Evolutionary conservation across 1,140 invertebrate species (phyloP), one percentile per base, ranked within the genome.

Genomic region (Pollicipes pollicipes): DNA sequence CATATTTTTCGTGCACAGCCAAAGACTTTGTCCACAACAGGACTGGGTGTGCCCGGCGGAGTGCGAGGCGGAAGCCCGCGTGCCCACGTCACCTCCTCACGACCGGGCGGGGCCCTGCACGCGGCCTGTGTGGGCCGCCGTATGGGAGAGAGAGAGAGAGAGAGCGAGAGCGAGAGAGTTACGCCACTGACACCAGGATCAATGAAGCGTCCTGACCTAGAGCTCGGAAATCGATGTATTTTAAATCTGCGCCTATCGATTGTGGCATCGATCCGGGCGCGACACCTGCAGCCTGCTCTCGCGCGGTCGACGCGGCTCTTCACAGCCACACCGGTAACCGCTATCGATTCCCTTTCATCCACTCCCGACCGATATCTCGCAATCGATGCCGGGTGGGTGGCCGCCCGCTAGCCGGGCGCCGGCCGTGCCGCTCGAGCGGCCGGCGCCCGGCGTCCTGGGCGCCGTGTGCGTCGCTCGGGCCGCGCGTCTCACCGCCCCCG

Each of bases 221-320:
- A 58, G 45, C 45, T 58, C 10, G 45, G 45, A 58, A 58, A 58
- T 58, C 45, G 45, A 58, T 58, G 45, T 58, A 58, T 58, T 58
- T 58, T 58, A 58, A 58, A 58, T 58, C 45, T 58, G 45, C 45
- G 45, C 45, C 45, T 58, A 58, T 58, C 45, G 45, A 58, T 58
- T 58, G 45, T 21, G 2, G 45, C 45, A 58, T 58, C 45, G 45
- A 58, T 21, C 45, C 13, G 45, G 13, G 45, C 13, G 45, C 24
- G 45, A 58, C 45, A 58, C 45, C 45, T 58, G 45, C 45, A 21
- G 10, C 21, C 45, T 58, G 45, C 45, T 58, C 45, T 58, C 45
- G 13, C 45, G 13, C 45, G 13, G 13, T 17, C n/a, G 35, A 17
- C 35, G 35, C 35, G 35, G 6, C 10, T 24, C 45, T 58, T 58